Evolutionary conservation across 1,140 invertebrate species (phyloP).

Genomic region (Formica exsecta): DNA sequence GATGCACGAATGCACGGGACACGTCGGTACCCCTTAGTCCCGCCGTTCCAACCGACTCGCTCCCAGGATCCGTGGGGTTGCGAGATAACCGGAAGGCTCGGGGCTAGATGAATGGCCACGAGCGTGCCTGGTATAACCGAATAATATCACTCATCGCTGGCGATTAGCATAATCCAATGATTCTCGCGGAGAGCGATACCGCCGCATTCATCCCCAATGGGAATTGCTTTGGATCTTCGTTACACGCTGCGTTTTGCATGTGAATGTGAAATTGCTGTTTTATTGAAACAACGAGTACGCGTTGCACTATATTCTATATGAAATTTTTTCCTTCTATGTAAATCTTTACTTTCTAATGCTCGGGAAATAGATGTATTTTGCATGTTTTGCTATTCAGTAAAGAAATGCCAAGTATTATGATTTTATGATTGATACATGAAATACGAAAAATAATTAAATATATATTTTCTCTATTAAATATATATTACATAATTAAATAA

Average conservation of each 20-base stretch:
- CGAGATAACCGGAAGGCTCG: constrained; percentile 53
- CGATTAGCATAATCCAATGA: constrained; percentile 63
- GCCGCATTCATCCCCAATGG: constrained; percentile 11
- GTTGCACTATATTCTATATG: background rate
- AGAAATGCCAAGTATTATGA: background rate
- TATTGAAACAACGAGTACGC: background rate
- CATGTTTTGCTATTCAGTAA: background rate
- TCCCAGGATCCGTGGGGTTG: constrained; percentile 43
- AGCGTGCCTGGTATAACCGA: constrained; percentile 55
- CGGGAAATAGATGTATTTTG: background rate
- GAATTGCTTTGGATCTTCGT: constrained; percentile 26
- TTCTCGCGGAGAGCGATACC: constrained; percentile 46
- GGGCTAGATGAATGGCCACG: constrained; percentile 65
- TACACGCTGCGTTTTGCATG: background rate
- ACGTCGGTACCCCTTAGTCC: background rate
- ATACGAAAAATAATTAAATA: constrained; percentile 8
- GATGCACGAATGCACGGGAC: constrained; percentile 58
- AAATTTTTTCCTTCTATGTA: background rate
- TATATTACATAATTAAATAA: background rate
- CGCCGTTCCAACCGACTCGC: constrained; percentile 1
- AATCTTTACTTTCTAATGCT: background rate
- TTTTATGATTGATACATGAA: background rate
- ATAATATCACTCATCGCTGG: constrained; percentile 69
- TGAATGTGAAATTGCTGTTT: constrained; percentile 2
- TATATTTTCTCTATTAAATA: background rate